These are phyloP conservation scores for Fistularia commersonii DNA, from an alignment of 2,797 vertebrate genomes.

Conservation along the genomic window DNA sequence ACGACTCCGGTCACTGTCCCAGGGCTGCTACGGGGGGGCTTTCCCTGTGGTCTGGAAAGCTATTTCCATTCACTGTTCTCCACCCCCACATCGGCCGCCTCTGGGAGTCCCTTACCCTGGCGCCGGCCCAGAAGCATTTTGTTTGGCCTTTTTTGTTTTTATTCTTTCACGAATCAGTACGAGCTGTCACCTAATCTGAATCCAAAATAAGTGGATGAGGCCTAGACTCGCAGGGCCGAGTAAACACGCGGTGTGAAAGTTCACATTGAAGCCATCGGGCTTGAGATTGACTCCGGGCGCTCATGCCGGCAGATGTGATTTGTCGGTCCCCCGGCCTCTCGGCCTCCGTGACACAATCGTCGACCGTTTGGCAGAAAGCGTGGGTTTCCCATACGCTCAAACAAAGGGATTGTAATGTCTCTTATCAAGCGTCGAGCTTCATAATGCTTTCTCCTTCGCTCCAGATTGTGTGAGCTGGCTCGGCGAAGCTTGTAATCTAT, in stretches of 20 bases:
- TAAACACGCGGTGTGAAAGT: constrained; percentile 63
- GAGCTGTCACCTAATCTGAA: constrained; percentile 26
- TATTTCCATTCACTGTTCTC: constrained; percentile 52
- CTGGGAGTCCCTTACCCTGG: constrained; percentile 43
- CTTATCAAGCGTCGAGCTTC: constrained; percentile 37
- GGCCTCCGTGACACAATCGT: constrained; percentile 49
- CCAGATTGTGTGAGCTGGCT: constrained; percentile 45
- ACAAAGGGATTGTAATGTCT: constrained; percentile 53
- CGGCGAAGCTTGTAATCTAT: constrained; percentile 19
- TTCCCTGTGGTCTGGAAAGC: constrained; percentile 60
- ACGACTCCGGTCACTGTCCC: constrained; percentile 46
- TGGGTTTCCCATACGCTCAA: constrained; percentile 63
- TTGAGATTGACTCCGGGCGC: constrained; percentile 25
- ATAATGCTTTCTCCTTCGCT: constrained; percentile 12
- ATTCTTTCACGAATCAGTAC: constrained; percentile 14
- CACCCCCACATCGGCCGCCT: constrained; percentile 36
- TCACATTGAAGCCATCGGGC: constrained; percentile 39
- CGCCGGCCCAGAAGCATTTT: constrained; percentile 35
- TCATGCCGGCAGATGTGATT: constrained; percentile 52
- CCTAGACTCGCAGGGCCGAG: constrained; percentile 26
- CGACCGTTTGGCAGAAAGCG: constrained; percentile 40
- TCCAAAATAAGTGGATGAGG: constrained; percentile 38
- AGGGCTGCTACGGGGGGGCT: constrained; percentile 61
- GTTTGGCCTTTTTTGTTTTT: constrained; percentile 25
- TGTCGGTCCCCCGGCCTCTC: constrained; percentile 49